A percentile compares a stretch with the other conserved stretches of the same genome.
phyloP scores from a whole-genome alignment of 2,888 invertebrate genomes.

The Agrotis clavis region DNA sequence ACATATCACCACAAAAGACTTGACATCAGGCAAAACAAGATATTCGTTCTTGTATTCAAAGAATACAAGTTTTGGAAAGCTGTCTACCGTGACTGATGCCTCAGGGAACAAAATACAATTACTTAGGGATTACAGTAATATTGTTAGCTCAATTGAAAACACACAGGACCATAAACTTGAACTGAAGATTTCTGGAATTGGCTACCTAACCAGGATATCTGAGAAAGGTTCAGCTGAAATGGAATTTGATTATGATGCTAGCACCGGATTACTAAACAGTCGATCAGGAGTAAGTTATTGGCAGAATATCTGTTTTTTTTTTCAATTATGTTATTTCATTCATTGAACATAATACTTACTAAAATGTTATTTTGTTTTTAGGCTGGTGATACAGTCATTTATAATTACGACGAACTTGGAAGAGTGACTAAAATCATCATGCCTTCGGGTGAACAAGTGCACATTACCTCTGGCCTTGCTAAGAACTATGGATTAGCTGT shows the following conservation, averaged over 20 bases:
- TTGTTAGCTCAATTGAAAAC: constrained; percentile 98
- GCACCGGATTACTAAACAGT: constrained; percentile 96
- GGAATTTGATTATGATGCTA: constrained; percentile 97
- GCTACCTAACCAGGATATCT: constrained; percentile 96
- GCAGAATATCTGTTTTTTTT: not conserved
- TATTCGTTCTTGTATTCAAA: constrained; percentile 99
- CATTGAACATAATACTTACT: constrained; percentile 16
- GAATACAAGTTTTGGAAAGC: constrained; percentile 98
- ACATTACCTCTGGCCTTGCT: constrained; percentile 94
- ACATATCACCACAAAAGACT: constrained; percentile 98
- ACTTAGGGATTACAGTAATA: constrained; percentile 97
- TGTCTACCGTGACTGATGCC: constrained; percentile 98
- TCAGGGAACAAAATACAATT: constrained; percentile 98
- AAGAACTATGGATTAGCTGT: constrained; percentile 95
- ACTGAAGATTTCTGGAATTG: constrained; percentile 97
- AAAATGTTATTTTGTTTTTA: constrained; percentile 79
- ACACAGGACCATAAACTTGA: constrained; percentile 98
- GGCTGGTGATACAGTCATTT: constrained; percentile 97
- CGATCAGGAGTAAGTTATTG: constrained; percentile 93
- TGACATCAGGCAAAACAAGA: constrained; percentile 98
- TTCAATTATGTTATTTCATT: not conserved
- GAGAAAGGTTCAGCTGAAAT: constrained; percentile 97
- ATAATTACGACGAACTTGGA: constrained; percentile 97
- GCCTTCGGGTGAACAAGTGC: constrained; percentile 97
- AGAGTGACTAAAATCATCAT: constrained; percentile 96